Conservation (phyloP, 2,797 vertebrate genomes). For the Rhinichthys osculus region DNA sequence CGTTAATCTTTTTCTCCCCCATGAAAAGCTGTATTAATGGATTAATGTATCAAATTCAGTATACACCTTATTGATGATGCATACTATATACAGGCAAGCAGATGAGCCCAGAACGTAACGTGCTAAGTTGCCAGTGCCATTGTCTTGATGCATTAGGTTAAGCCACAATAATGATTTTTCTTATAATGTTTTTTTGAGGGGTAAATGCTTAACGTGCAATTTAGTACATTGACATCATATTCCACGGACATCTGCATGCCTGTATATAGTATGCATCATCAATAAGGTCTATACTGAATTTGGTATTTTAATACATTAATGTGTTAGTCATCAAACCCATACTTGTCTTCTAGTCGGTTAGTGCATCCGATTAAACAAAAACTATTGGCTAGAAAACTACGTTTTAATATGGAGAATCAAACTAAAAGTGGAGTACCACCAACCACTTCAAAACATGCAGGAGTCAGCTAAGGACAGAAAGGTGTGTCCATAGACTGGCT, state of each 20-base stretch:
- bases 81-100: neutral
- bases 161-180: neutral
- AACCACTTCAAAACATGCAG: slow-evolving; percentile 63
- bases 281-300: neutral
- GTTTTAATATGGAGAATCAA: neutral
- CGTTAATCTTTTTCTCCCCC: neutral
- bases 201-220: neutral
- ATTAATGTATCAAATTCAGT: neutral
- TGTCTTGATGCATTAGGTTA: neutral
- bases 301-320: neutral
- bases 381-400: neutral
- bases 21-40: neutral
- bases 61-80: neutral
- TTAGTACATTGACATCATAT: neutral
- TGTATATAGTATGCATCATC: neutral
- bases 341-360: neutral
- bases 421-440: neutral
- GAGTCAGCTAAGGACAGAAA: slow-evolving; percentile 71
- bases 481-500: slow-evolving; percentile 63
- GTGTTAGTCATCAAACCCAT: neutral
- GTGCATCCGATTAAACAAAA: neutral
- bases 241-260: neutral
- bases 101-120: neutral
- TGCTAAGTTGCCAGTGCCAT: neutral
- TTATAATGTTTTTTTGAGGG: neutral